Percentiles rank a stretch among this genome's conserved stretches.
These are phyloP conservation scores for Onychorhynchus coronatus DNA, from an alignment of 2,113 vertebrate genomes.

Conservation along the genomic window DNA sequence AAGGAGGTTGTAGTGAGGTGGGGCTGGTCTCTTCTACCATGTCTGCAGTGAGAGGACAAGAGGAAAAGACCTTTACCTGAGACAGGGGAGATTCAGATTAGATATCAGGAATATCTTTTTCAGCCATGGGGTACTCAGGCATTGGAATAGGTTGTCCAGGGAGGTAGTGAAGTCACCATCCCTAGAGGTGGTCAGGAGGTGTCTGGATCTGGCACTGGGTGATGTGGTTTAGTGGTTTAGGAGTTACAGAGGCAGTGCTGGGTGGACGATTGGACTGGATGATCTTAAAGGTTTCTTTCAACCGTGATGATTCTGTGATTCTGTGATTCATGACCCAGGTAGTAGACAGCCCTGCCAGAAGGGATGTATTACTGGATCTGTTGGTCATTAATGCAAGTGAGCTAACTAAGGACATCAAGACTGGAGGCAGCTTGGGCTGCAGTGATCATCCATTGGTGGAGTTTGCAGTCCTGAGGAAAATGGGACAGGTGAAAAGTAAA, in stretches of 20 bases:
- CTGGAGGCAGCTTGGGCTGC: neutral
- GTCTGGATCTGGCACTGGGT: fast-evolving
- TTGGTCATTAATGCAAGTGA: neutral
- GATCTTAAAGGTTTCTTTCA: neutral
- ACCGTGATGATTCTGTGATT: neutral
- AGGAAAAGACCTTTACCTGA: neutral
- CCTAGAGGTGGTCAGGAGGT: neutral
- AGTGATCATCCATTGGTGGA: neutral
- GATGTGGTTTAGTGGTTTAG: neutral
- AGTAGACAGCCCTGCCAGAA: neutral
- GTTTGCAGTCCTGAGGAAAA: neutral
- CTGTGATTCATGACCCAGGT: neutral
- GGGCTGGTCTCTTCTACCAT: neutral
- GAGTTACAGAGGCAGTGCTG: neutral
- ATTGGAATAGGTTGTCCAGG: neutral
- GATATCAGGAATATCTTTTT: neutral
- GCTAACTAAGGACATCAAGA: too few species aligned
- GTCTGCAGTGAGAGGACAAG: neutral
- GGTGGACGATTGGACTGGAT: neutral
- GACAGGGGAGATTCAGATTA: neutral
- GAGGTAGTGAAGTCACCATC: neutral
- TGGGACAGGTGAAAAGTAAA: neutral
- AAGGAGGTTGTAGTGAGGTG: neutral
- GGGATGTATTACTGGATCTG: neutral
- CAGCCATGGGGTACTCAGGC: too few species aligned